These are phyloP conservation scores for Patagioenas fasciata DNA, from an alignment of 2,113 vertebrate genomes.

Conservation along the genomic window DNA sequence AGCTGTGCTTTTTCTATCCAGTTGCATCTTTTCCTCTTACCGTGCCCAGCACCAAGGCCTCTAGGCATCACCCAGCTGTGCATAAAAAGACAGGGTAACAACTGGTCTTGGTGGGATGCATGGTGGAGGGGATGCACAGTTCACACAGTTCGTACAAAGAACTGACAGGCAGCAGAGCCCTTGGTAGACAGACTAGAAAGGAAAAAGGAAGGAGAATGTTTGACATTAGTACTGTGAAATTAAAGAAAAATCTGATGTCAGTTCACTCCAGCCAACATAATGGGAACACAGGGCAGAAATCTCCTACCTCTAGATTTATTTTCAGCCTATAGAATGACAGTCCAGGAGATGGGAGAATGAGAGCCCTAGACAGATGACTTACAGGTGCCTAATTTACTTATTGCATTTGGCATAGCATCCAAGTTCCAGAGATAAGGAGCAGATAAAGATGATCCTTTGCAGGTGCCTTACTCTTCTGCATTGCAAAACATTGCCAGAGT, in stretches of 20 bases:
- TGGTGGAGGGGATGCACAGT: neutral
- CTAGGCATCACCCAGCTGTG: neutral
- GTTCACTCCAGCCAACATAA: neutral
- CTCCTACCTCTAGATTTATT: neutral
- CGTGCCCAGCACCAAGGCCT: neutral
- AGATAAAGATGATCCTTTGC: neutral
- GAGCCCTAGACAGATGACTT: neutral
- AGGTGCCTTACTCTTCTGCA: neutral
- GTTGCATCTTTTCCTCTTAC: neutral
- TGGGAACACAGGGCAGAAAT: neutral
- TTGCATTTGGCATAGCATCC: neutral
- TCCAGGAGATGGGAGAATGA: neutral
- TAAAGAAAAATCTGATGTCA: neutral
- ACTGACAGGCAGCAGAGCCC: neutral
- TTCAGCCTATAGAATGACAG: neutral
- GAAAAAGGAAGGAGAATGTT: neutral
- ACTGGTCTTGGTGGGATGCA: neutral
- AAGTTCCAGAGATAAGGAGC: neutral
- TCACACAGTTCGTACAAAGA: neutral
- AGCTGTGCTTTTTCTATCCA: neutral
- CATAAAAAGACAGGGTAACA: neutral
- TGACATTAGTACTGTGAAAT: neutral
- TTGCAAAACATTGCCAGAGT: neutral
- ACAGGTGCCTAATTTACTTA: neutral
- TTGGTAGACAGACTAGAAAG: neutral